These are phyloP conservation scores for Vespertilio murinus DNA, from an alignment of 2,797 vertebrate genomes.

Conservation along the genomic window DNA sequence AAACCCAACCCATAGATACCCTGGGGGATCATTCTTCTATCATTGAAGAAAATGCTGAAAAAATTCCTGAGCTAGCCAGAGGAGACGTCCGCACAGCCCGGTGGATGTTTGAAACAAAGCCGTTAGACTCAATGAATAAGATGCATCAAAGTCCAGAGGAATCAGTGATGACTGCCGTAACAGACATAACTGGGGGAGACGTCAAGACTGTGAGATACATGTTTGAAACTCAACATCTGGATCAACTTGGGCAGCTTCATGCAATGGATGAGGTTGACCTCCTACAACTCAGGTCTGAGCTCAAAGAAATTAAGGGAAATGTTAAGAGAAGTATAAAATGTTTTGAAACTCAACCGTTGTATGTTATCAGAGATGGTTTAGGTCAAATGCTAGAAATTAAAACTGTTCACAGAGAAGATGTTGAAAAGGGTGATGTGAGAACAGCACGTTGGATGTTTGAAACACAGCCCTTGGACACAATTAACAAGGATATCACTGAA, in stretches of 20 bases:
- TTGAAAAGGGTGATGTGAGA: constrained; percentile 89
- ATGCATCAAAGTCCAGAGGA: constrained; percentile 85
- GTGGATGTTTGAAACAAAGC: constrained; percentile 92
- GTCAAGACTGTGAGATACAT: constrained; percentile 90
- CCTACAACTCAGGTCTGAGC: constrained; percentile 88
- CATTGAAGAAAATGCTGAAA: constrained; percentile 82
- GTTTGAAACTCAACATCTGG: constrained; percentile 91
- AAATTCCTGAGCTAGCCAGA: constrained; percentile 88
- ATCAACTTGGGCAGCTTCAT: constrained; percentile 88
- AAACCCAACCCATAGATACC: constrained; percentile 88
- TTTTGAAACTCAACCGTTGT: constrained; percentile 91
- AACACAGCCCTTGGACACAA: constrained; percentile 88
- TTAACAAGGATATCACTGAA: constrained; percentile 84
- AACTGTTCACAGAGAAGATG: constrained; percentile 90
- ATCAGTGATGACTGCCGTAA: constrained; percentile 79
- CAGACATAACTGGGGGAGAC: constrained; percentile 88
- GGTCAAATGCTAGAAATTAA: constrained; percentile 91
- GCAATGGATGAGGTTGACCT: constrained; percentile 90
- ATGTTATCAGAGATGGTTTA: constrained; percentile 90
- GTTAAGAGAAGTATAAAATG: constrained; percentile 90
- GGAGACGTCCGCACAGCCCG: constrained; percentile 87
- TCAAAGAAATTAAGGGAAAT: constrained; percentile 90
- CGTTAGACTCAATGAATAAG: constrained; percentile 89
- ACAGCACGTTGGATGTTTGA: constrained; percentile 91
- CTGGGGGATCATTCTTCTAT: constrained; percentile 74